Percentiles rank a stretch among this genome's conserved stretches.
Evolutionary conservation across 2,888 invertebrate species (phyloP).

Genomic region (Brachypalpus laphriformis): DNA sequence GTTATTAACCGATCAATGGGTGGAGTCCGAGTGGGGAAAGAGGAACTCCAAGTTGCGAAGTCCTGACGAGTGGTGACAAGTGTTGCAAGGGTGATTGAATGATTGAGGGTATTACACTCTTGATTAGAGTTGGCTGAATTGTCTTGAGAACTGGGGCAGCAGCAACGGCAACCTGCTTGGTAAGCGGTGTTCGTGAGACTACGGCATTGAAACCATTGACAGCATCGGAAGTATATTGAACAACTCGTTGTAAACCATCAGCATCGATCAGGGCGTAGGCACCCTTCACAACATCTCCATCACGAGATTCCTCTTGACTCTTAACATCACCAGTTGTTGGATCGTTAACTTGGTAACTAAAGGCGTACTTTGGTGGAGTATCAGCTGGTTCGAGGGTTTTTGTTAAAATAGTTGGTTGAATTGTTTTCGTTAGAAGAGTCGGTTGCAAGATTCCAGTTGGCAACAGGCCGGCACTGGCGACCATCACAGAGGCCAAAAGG

Average conservation of each 20-base stretch:
- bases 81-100: constrained; percentile 18
- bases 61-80: constrained; percentile 23
- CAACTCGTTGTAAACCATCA: constrained; percentile 75
- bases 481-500: constrained; percentile 48
- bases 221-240: constrained; percentile 76
- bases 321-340: constrained; percentile 76
- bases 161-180: constrained; percentile 55
- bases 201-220: constrained; percentile 76
- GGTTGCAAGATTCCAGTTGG: constrained; percentile 42
- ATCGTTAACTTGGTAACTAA: constrained; percentile 76
- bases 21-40: constrained; percentile 16
- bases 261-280: constrained; percentile 75
- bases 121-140: constrained; percentile 56
- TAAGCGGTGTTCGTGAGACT: constrained; percentile 70
- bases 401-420: constrained; percentile 17
- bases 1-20: constrained; percentile 12
- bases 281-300: constrained; percentile 76
- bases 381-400: constrained; percentile 41
- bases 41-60: constrained; percentile 13
- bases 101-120: constrained; percentile 28
- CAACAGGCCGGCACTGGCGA: constrained; percentile 32
- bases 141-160: constrained; percentile 53
- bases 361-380: constrained; percentile 72
- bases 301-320: constrained; percentile 75
- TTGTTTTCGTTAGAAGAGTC: no score